Evolutionary conservation across 1,140 invertebrate species (phyloP).

Genomic region (Kradibia gibbosae): DNA sequence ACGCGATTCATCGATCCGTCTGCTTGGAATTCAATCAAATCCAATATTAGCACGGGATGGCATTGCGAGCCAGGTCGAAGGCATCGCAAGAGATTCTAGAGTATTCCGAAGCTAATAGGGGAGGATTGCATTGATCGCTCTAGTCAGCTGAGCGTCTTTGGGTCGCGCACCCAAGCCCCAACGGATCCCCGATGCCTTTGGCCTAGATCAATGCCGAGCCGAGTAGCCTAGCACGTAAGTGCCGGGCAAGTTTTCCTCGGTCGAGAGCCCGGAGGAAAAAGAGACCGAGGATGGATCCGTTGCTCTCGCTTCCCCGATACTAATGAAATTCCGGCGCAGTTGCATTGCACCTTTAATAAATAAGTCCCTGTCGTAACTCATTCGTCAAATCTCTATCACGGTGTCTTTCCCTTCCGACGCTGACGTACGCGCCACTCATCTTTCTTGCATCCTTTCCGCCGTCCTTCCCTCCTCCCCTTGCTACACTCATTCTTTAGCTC

Average conservation of each 20-base stretch:
- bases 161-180: neutral
- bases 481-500: slow-evolving; percentile 39
- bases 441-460: slow-evolving; percentile 49
- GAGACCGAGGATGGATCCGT: slow-evolving; percentile 62
- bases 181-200: slow-evolving; percentile 54
- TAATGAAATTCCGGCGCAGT: slow-evolving; percentile 74
- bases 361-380: slow-evolving; percentile 65
- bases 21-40: too few species aligned
- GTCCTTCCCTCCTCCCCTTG: neutral
- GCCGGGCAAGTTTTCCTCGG: slow-evolving; percentile 62
- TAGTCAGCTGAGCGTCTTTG: neutral
- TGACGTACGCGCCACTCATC: neutral
- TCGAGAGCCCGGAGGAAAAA: neutral
- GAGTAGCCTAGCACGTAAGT: slow-evolving; percentile 68
- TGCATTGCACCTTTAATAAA: slow-evolving; percentile 74
- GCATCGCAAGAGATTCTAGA: too few species aligned
- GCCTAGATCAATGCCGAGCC: slow-evolving; percentile 71
- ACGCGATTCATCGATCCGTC: too few species aligned
- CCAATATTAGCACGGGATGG: too few species aligned
- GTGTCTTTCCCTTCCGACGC: neutral
- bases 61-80: too few species aligned
- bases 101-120: too few species aligned
- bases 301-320: slow-evolving; percentile 72
- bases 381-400: neutral
- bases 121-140: neutral